phyloP scores from a whole-genome alignment of 2,113 vertebrate genomes.

The Tor tambroides region DNA sequence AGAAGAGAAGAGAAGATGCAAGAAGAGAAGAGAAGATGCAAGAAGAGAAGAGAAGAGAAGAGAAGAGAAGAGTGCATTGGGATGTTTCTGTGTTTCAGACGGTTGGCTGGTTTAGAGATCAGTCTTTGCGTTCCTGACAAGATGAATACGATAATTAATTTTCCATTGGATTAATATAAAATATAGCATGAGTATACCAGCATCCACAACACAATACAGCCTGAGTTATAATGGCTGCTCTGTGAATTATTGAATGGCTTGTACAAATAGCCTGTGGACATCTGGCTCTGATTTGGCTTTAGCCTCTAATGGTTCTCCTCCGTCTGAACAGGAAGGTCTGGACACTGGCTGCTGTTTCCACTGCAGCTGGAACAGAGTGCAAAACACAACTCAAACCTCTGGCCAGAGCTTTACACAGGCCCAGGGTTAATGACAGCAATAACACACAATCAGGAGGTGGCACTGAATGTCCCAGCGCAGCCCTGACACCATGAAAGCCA shows the following conservation, averaged over 20 bases:
- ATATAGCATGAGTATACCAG: conserved; percentile 58
- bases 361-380: conserved; percentile 41
- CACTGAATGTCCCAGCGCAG: conserved; percentile 13
- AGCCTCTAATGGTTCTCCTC: conserved; percentile 60
- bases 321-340: conserved; percentile 57
- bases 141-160: conserved; percentile 62
- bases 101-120: conserved; percentile 41
- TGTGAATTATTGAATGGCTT: conserved; percentile 63
- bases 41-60: not conserved
- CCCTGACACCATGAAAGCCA: conserved; percentile 14
- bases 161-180: conserved; percentile 63
- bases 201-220: conserved; percentile 60
- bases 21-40: not conserved
- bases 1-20: not conserved
- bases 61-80: not conserved
- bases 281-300: conserved; percentile 63
- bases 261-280: conserved; percentile 63
- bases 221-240: conserved; percentile 63
- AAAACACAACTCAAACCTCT: conserved; percentile 24
- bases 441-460: conserved; percentile 31
- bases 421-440: conserved; percentile 30
- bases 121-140: conserved; percentile 49
- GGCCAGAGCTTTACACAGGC: conserved; percentile 9
- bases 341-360: conserved; percentile 56
- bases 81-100: not conserved